Percentiles rank a stretch among this genome's conserved stretches.
Evolutionary conservation across 2,113 vertebrate genomes (phyloP).

Genomic region (Archilochus colubris): DNA sequence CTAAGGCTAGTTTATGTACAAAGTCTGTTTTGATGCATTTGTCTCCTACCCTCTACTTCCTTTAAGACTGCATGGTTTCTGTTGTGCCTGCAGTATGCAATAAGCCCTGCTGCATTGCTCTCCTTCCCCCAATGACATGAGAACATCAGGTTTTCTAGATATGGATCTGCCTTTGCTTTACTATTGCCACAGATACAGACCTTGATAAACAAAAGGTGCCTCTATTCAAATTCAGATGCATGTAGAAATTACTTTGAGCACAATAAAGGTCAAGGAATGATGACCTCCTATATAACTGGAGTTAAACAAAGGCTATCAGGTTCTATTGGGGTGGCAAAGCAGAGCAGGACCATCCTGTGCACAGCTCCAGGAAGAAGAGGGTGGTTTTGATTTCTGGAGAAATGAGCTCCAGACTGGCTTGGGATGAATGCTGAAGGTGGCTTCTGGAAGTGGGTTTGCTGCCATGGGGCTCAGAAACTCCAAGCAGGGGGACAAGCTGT

Average conservation of each 20-base stretch:
- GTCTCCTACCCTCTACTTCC: neutral
- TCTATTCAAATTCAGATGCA: neutral
- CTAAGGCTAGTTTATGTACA: neutral
- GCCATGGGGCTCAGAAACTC: neutral
- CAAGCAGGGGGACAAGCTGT: neutral
- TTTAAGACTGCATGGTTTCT: neutral
- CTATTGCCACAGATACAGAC: neutral
- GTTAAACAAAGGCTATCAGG: neutral
- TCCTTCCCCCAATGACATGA: neutral
- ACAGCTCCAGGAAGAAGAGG: neutral
- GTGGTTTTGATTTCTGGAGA: neutral
- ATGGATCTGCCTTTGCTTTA: neutral
- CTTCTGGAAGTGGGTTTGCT: neutral
- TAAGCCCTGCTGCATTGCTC: neutral
- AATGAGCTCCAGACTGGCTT: neutral
- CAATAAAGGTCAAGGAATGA: neutral
- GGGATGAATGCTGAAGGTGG: neutral
- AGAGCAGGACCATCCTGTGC: neutral
- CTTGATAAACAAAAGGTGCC: neutral
- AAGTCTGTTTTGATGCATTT: neutral
- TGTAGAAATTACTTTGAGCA: neutral
- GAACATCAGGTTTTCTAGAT: neutral
- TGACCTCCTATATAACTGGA: accelerated
- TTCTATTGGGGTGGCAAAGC: neutral
- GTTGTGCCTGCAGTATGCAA: neutral